These are phyloP conservation scores for Aldabrachelys gigantea DNA, from an alignment of 2,113 vertebrate genomes.

Conservation along the genomic window DNA sequence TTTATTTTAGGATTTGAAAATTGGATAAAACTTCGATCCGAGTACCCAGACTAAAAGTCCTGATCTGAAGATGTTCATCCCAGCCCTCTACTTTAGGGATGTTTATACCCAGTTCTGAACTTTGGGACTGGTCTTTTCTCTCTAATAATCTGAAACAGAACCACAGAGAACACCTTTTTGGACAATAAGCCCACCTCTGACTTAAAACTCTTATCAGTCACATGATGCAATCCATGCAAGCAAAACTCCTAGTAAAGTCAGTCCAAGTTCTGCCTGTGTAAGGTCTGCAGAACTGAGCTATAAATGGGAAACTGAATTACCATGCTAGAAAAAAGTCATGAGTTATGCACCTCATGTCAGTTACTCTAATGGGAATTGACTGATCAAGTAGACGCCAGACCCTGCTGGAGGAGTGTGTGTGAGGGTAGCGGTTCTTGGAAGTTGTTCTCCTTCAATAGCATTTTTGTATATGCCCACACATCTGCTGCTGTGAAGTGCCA, in stretches of 20 bases:
- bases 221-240: not conserved
- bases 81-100: not conserved
- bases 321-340: not conserved
- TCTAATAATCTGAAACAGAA: not conserved
- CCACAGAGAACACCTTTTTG: not conserved
- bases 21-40: not conserved
- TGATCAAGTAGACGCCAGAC: not conserved
- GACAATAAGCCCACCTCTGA: not conserved
- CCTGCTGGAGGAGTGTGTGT: not conserved
- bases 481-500: not conserved
- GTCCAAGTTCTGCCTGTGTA: not conserved
- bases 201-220: not conserved
- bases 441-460: not conserved
- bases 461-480: not conserved
- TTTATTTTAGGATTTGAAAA: not conserved
- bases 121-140: not conserved
- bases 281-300: not conserved
- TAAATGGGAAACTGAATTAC: not conserved
- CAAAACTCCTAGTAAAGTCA: not conserved
- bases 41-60: not conserved
- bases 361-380: not conserved
- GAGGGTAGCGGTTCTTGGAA: not conserved
- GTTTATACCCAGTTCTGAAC: not conserved
- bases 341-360: too few relatives aligned
- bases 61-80: not conserved